Base-by-base conservation (phyloP, 2,797 vertebrate genomes). In the Coregonus sp. region DNA sequence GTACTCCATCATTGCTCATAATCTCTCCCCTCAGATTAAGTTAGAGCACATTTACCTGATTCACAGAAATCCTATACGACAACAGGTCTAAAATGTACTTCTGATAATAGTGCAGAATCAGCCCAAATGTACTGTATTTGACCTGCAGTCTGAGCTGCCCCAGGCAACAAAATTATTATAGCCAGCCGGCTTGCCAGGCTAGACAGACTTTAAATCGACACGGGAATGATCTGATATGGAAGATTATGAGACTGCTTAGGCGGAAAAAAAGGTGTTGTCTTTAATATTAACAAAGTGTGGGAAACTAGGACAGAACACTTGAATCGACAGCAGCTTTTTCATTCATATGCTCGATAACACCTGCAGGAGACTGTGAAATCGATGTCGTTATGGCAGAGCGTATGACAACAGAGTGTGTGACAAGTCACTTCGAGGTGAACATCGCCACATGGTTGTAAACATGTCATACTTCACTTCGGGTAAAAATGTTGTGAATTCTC, bases 281-380 rank as follows among this genome's bases (percentile, higher is more conserved):
- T 63, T 63, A 25, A 9, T 12, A 33, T 61, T 20, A 63, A n/a
- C 59, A 37, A 37, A 73, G 54, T 20, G 3, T 35, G 18, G 50
- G 5, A 54, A 68, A 78, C 66, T 66, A 68, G 47, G 6, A 73
- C 50, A 68, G 37, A n/a, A 16, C 40, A 40, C 6, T 4, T 20
- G 14, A 72, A 82, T 59, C 9, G 9, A 47, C 40, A 65, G 40
- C 68, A 50, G 37, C 61, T 29, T 70, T 70, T 74, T 12, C 51
- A 47, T 47, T 40, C 12, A 70, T 59, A 73, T 79, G 72, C 75
- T 54, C 72, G n/a, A 72, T 72, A 72, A 72, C 72, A 63, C 70
- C 67, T 70, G 5, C 59, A 73, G 65, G 47, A 70, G 66, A 69
- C 70, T 75, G 29, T 75, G 80, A 80, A 86, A 79, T 78, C 4